Evolutionary conservation across 1,140 invertebrate species (phyloP).

Genomic region (Bombus waltoni): DNA sequence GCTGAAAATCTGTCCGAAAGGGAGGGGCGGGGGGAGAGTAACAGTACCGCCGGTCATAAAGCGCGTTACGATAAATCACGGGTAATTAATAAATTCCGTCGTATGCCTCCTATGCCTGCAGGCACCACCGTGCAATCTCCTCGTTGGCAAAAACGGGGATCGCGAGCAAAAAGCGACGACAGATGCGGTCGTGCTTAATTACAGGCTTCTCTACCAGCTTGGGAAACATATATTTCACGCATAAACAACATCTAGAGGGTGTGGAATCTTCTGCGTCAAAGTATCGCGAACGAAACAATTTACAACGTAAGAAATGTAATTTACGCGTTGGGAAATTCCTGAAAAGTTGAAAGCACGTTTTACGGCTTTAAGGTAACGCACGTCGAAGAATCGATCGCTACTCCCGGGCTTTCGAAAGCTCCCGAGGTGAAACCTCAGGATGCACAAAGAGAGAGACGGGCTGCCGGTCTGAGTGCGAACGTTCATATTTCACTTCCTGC

Average conservation of each 20-base stretch:
- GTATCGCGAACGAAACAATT: neutral
- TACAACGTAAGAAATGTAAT: neutral
- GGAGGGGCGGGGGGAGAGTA: neutral
- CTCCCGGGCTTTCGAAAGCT: neutral
- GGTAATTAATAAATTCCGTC: constrained; percentile 52
- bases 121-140: constrained; percentile 4
- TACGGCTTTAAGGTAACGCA: neutral
- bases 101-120: neutral
- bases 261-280: neutral
- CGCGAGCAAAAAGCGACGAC: neutral
- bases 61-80: constrained; percentile 51
- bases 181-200: constrained; percentile 1
- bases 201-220: neutral
- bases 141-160: constrained; percentile 16
- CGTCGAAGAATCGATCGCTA: too few species aligned
- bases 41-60: constrained; percentile 50
- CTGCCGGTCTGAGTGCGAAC: neutral
- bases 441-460: constrained; percentile 20
- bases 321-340: neutral
- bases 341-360: neutral
- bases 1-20: constrained; percentile 23
- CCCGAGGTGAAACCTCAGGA: constrained; percentile 6
- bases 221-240: neutral
- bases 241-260: neutral
- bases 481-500: constrained; percentile 42